Evolutionary conservation across 2,113 vertebrate species (phyloP), one percentile per base, ranked within the genome.

Genomic region (Paradoxurus hermaphroditus): DNA sequence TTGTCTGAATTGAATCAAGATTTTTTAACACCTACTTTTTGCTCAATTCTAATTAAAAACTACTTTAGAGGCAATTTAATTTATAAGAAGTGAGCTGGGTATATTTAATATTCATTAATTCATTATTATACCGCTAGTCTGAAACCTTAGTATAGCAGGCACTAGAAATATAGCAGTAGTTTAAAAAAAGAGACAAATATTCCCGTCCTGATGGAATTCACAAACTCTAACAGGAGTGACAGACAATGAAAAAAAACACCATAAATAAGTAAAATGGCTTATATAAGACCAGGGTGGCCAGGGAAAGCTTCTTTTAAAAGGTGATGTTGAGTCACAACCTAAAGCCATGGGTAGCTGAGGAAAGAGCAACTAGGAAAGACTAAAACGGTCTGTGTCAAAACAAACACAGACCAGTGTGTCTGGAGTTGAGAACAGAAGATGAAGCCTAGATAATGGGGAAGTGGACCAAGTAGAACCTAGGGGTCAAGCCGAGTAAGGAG

Each of bases 71-170:
- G 9, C 29, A 84, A 84, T 51, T 93, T 75, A 91, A 86, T 16
- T 78, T 91, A 59, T 1, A 44, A 91, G 27, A 95, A 93, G 21
- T 79, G 14, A 87, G 11, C 29, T 91, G 39, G 29, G 27, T 79
- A 49, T 96, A 85, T n/a, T 83, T 90, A 86, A 83, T 56, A 70
- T 36, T 84, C 51, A 83, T 86, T 94, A 96, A 86, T 92, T 92
- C 63, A 89, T 59, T 89, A 86, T 62, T n/a, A 18, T 15, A 77
- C 15, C 41, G 41, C 73, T 62, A 72, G 41, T 46, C 27, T 81
- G 87, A 2, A 53, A 46, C 25, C 56, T 12, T 49, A 59, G 25
- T 78, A 16, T 87, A 67, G 23, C 23, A 86, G 49, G 36, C 25
- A 63, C 77, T 84, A 7, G 63, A 8, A 94, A 89, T 65, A 62